Percentiles rank a stretch among this genome's conserved stretches.
Conservation (phyloP, 1,140 invertebrate genomes). For the Bradysia coprophila region DNA sequence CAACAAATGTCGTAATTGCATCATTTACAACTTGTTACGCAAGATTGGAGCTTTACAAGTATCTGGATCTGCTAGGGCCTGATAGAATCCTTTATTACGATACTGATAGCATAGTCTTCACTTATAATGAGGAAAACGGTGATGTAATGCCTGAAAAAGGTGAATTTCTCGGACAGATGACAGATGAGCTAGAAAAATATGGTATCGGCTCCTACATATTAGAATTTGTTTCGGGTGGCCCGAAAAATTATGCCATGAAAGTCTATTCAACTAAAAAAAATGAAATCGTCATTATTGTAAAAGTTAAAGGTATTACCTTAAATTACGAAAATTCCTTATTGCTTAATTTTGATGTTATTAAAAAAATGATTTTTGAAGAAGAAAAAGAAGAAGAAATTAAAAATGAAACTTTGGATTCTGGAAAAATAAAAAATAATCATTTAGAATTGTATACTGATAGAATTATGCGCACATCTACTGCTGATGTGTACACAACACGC, state of each 20-base stretch:
- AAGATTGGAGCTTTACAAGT: background rate
- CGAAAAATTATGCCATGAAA: background rate
- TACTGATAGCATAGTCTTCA: background rate
- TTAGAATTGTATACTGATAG: too few relatives aligned
- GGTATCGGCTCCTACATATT: background rate
- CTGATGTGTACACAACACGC: too few relatives aligned
- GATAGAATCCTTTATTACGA: background rate
- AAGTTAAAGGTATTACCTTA: background rate
- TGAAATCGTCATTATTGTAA: background rate
- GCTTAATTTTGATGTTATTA: background rate
- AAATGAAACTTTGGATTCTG: too few relatives aligned
- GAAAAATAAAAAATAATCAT: too few relatives aligned
- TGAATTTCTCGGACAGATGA: background rate
- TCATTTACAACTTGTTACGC: background rate
- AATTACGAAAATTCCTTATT: background rate
- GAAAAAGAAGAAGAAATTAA: too few relatives aligned
- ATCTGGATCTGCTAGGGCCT: background rate
- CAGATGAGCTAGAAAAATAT: background rate
- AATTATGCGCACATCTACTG: too few relatives aligned
- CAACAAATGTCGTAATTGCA: background rate
- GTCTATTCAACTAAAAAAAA: background rate
- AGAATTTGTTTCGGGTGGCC: background rate
- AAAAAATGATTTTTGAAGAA: too few relatives aligned
- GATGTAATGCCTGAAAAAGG: background rate
- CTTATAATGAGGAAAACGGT: background rate